Conservation (phyloP, 1,140 invertebrate species). For the Neotoxoptera formosana region DNA sequence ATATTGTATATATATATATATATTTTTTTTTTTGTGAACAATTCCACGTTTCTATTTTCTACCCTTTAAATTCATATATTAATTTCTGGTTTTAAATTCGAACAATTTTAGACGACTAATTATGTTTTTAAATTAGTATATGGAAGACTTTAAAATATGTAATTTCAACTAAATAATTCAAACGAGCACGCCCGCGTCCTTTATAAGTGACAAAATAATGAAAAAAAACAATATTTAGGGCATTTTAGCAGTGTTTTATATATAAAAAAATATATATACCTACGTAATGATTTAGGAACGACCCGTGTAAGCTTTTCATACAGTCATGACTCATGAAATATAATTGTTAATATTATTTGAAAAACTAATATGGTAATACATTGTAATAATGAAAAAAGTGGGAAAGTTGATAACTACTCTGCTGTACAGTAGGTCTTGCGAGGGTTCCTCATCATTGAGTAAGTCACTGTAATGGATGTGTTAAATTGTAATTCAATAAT, state of each 20-base stretch:
- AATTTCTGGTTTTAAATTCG: neutral
- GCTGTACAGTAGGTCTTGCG: neutral
- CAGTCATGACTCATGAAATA: neutral
- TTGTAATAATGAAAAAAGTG: neutral
- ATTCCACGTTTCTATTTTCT: neutral
- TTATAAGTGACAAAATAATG: neutral
- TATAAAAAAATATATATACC: neutral
- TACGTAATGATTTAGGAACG: neutral
- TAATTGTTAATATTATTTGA: neutral
- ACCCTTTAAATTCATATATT: conserved; percentile 17
- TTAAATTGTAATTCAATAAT: neutral
- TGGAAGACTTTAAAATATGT: neutral
- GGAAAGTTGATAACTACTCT: neutral
- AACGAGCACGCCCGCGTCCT: neutral
- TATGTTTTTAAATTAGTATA: conserved; percentile 17
- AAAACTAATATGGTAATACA: neutral
- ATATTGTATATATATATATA: neutral
- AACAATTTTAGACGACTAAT: neutral
- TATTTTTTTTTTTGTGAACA: neutral
- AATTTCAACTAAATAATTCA: conserved; percentile 2
- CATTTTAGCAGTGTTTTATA: neutral
- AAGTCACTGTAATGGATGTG: neutral
- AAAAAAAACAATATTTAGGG: neutral
- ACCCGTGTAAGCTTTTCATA: neutral
- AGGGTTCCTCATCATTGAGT: neutral